Conservation (phyloP, 2,888 invertebrate species). For the Meloe dianella region DNA sequence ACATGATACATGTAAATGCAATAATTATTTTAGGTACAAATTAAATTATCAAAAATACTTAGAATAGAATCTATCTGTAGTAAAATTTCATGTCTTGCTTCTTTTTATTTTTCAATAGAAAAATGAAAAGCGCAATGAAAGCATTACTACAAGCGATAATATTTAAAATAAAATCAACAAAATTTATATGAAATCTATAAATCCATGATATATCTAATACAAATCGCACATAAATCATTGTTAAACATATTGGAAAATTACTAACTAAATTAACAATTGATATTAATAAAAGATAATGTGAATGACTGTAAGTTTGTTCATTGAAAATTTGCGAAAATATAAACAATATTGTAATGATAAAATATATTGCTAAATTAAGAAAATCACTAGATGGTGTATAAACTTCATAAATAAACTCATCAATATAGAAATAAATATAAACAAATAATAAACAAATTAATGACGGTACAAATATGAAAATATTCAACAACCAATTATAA, state of each 20-base stretch:
- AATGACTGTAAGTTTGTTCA: background rate
- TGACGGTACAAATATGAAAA: slow-evolving; percentile 17
- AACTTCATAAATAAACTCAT: slow-evolving; percentile 24
- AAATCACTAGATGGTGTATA: slow-evolving; percentile 26
- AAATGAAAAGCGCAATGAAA: slow-evolving; percentile 20
- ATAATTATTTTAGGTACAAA: background rate
- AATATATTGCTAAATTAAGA: slow-evolving; percentile 20
- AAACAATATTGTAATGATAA: slow-evolving; percentile 18
- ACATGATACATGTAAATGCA: background rate
- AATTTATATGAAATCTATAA: slow-evolving; percentile 25
- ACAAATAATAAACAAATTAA: slow-evolving; percentile 16
- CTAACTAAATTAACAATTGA: slow-evolving; percentile 27
- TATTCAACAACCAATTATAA: slow-evolving; percentile 16
- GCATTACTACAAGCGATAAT: slow-evolving; percentile 21
- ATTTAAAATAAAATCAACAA: slow-evolving; percentile 25
- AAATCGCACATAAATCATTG: slow-evolving; percentile 27
- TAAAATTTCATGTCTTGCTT: background rate
- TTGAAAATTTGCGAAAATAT: slow-evolving; percentile 19
- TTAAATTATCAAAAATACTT: too few species aligned
- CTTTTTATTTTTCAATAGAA: slow-evolving; percentile 19
- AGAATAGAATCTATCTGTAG: background rate
- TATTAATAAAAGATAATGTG: slow-evolving; percentile 22
- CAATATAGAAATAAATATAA: slow-evolving; percentile 19
- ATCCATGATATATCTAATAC: slow-evolving; percentile 26
- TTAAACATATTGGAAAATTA: slow-evolving; percentile 24